Base-by-base conservation (phyloP, 2,797 vertebrate genomes). In the Cephalopachus bancanus region DNA sequence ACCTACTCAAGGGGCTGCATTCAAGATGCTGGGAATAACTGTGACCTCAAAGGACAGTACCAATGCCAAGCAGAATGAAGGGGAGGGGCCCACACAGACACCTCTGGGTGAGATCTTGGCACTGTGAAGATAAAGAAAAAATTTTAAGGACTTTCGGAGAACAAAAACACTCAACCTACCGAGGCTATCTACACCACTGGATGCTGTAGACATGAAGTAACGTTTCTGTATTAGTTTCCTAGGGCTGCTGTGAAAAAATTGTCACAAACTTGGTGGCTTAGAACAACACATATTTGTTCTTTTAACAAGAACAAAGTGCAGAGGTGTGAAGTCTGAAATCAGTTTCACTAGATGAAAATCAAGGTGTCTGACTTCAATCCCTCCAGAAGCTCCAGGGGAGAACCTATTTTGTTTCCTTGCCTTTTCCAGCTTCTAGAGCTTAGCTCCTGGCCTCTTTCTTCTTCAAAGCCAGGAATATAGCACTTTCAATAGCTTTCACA, bases 51-150 rank as follows among this genome's bases (percentile, higher is more conserved):
- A 74, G 44, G n/a, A 28, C 20, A 33, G 59, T 10, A 26, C 11
- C 30, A 10, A 57, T 0, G 5, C 12, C 65, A 71, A 59, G 15
- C 6, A 3, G 3, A 28, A 26, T 3, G 4, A 51, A 44, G 6
- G 65, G 67, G 79, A 55, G 81, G 64, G 60, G 24, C 60, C 8
- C 26, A 20, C 6, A 1, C 0, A 1, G 67, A 60, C 26, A 1
- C 19, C 37, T 80, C 62, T 69, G 28, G 30, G 15, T 5, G 44
- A 60, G 65, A 69, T 10, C 55, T 62, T 7, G 2, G n/a, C 26
- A 16, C 10, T 57, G 28, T 9, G 2, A 49, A 16, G 55, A 14
- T 16, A 67, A 28, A 30, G 8, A 57, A 26, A 69, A 69, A 33
- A 62, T 1, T 8, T 28, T 30, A 17, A 81, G 60, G 33, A 8